These are phyloP conservation scores for Chaitophorus viminalis DNA, from an alignment of 2,888 invertebrate species.

Conservation along the genomic window DNA sequence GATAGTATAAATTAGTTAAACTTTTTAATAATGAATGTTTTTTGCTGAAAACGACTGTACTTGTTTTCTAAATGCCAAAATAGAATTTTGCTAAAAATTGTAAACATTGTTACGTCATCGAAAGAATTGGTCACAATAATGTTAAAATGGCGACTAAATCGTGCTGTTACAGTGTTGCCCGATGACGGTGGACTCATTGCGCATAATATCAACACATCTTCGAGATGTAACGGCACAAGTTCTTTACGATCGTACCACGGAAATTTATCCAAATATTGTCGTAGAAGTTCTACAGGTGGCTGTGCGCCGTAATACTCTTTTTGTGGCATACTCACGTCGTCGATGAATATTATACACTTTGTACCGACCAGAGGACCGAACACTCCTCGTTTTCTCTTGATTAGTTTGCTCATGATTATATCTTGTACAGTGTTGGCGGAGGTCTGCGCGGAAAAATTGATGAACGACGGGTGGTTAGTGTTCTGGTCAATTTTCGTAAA, in stretches of 20 bases:
- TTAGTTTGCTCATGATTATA: constrained; percentile 92
- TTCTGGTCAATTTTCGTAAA: constrained; percentile 82
- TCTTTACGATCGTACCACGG: constrained; percentile 89
- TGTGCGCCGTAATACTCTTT: constrained; percentile 92
- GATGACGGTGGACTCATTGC: constrained; percentile 92
- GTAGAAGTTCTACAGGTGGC: constrained; percentile 89
- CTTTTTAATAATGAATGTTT: too few relatives aligned
- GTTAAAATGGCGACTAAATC: constrained; percentile 88
- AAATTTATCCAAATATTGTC: constrained; percentile 90
- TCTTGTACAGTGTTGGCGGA: constrained; percentile 93
- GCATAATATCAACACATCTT: constrained; percentile 88
- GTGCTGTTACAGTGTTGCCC: constrained; percentile 86
- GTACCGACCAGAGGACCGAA: constrained; percentile 93
- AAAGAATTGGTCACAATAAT: constrained; percentile 89
- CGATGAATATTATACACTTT: constrained; percentile 89
- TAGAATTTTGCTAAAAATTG: constrained; percentile 89
- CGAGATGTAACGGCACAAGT: constrained; percentile 79
- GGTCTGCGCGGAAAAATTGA: constrained; percentile 94
- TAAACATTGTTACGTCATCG: constrained; percentile 83
- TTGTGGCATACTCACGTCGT: constrained; percentile 94
- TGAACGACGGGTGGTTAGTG: constrained; percentile 83
- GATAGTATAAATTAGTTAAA: background rate
- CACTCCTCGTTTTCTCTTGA: constrained; percentile 90
- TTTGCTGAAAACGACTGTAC: constrained; percentile 66
- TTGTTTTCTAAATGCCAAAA: constrained; percentile 94